A percentile compares a stretch with the other conserved stretches of the same genome.
Evolutionary conservation across 2,113 vertebrate species (phyloP).

Genomic region (Rafetus swinhoei): DNA sequence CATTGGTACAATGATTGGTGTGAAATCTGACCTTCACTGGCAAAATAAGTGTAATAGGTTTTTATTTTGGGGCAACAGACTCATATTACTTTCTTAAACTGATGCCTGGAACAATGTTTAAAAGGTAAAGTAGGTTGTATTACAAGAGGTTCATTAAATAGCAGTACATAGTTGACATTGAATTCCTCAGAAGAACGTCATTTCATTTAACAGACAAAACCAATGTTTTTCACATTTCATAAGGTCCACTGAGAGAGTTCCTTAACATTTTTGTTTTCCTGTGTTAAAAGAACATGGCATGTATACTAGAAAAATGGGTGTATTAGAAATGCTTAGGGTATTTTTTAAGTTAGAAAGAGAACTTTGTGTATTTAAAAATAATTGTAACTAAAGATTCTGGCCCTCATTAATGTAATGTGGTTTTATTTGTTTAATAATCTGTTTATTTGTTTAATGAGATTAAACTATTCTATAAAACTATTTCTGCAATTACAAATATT

Average conservation of each 20-base stretch:
- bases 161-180: not conserved
- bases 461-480: not conserved
- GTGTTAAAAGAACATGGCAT: not conserved
- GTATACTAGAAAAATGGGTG: not conserved
- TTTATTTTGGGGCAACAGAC: not conserved
- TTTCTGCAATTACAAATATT: constrained; percentile 17
- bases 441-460: not conserved
- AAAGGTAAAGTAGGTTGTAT: not conserved
- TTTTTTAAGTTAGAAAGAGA: not conserved
- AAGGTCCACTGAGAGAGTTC: not conserved
- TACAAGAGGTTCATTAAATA: constrained; percentile 13
- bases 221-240: not conserved
- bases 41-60: not conserved
- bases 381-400: not conserved
- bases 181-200: not conserved
- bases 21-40: not conserved
- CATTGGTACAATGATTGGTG: not conserved
- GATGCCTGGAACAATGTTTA: not conserved
- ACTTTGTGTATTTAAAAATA: not conserved
- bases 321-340: not conserved
- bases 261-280: not conserved
- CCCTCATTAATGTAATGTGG: not conserved
- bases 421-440: not conserved
- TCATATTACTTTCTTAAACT: not conserved
- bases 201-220: not conserved